Conservation (phyloP, 2,113 vertebrate genomes). For the Lophura nycthemera region DNA sequence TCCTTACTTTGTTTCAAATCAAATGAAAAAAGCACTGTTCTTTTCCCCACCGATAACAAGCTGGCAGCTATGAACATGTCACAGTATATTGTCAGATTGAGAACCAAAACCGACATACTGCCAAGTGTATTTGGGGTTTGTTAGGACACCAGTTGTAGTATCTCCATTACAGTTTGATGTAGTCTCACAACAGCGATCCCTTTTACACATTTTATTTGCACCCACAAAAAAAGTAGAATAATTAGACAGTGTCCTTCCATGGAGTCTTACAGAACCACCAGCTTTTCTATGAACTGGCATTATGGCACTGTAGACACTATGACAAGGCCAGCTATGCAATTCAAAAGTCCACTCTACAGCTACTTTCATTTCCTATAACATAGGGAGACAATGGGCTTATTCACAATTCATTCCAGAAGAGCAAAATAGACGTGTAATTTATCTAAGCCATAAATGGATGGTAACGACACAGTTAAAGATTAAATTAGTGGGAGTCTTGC, state of each 20-base stretch:
- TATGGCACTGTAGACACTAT: conserved; percentile 53
- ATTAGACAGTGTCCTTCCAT: not conserved
- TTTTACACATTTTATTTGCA: not conserved
- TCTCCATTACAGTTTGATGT: not conserved
- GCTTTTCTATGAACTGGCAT: conserved; percentile 38
- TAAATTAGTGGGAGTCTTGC: conserved; percentile 43
- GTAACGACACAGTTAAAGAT: conserved; percentile 56
- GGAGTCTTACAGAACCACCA: not conserved
- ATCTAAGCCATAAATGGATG: conserved; percentile 79
- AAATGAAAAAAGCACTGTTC: not conserved
- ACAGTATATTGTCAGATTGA: not conserved
- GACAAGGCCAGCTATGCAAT: conserved; percentile 46
- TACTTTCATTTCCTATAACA: conserved; percentile 72
- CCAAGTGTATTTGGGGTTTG: not conserved
- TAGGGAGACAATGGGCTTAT: conserved; percentile 76
- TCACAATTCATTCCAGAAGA: conserved; percentile 79
- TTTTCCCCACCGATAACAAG: not conserved
- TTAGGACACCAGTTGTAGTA: not conserved
- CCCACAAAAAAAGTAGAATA: not conserved
- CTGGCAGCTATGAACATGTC: not conserved
- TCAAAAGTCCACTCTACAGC: conserved; percentile 27
- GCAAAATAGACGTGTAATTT: conserved; percentile 79
- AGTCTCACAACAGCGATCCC: not conserved
- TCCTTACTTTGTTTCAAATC: not conserved
- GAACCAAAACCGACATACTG: not conserved